Percentiles rank a stretch among this genome's conserved stretches.
These are phyloP conservation scores for Athetis lepigone DNA, from an alignment of 2,888 invertebrate species.

Conservation along the genomic window DNA sequence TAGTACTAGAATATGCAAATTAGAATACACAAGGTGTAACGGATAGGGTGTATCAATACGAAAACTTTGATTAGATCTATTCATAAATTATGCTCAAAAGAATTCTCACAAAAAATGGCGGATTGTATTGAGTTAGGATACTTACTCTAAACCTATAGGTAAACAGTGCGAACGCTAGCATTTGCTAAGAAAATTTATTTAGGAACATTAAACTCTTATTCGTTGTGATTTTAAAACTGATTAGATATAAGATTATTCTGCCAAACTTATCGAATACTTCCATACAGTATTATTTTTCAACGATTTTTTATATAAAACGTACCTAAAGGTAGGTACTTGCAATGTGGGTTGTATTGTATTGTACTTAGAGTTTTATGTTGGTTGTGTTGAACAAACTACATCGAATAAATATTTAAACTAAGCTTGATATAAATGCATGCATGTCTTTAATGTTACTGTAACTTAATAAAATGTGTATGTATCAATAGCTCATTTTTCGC, in stretches of 20 bases:
- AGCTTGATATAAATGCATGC: conserved; percentile 14
- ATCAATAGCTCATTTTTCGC: neutral
- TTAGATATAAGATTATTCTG: neutral
- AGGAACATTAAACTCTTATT: neutral
- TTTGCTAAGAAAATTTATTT: neutral
- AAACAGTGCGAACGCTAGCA: conserved; percentile 4
- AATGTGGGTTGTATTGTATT: neutral
- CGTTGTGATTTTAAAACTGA: neutral
- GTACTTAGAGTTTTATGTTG: neutral
- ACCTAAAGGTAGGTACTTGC: neutral
- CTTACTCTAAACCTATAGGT: neutral
- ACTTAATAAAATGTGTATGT: neutral
- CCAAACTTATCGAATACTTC: conserved; percentile 14
- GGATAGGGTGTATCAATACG: too few relatives aligned
- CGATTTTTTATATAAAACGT: neutral
- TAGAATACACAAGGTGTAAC: too few relatives aligned
- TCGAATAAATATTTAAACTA: too few relatives aligned
- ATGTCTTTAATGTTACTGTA: conserved; percentile 5
- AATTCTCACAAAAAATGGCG: too few relatives aligned
- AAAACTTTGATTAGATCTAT: too few relatives aligned
- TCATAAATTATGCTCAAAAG: too few relatives aligned
- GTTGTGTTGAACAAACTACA: neutral
- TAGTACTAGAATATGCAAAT: too few relatives aligned
- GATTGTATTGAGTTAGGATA: neutral
- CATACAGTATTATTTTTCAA: neutral